These are phyloP conservation scores for Corapipo altera DNA, from an alignment of 2,113 vertebrate genomes.

Conservation along the genomic window DNA sequence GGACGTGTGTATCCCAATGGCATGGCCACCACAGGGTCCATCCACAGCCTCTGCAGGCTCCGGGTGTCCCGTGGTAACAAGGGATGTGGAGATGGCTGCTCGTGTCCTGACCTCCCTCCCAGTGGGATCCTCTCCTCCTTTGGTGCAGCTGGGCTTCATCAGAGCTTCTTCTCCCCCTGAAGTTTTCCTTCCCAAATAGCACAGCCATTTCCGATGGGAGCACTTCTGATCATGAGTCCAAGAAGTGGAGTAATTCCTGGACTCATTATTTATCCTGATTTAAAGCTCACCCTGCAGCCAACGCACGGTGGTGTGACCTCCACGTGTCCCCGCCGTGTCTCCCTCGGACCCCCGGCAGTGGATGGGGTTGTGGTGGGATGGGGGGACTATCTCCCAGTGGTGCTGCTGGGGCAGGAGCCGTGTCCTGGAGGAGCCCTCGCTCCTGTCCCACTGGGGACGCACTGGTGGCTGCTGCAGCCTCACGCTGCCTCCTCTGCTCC, in stretches of 20 bases:
- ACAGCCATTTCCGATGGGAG: neutral
- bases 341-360: neutral
- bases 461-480: neutral
- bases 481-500: neutral
- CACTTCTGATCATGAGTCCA: neutral
- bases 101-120: accelerated
- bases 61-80: accelerated
- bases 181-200: neutral
- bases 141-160: constrained; percentile 43
- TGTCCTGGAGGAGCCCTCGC: neutral
- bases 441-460: neutral
- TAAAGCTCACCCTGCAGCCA: neutral
- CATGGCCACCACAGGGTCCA: accelerated
- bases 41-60: neutral
- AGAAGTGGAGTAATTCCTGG: neutral
- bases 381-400: neutral
- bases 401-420: neutral
- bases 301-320: neutral
- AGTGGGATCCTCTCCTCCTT: neutral
- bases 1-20: accelerated
- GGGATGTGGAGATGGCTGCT: neutral
- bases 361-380: neutral
- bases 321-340: neutral
- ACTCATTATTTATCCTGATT: neutral
- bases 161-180: neutral